These are phyloP conservation scores for Myotis myotis DNA, from an alignment of 2,797 vertebrate genomes.

Conservation along the genomic window DNA sequence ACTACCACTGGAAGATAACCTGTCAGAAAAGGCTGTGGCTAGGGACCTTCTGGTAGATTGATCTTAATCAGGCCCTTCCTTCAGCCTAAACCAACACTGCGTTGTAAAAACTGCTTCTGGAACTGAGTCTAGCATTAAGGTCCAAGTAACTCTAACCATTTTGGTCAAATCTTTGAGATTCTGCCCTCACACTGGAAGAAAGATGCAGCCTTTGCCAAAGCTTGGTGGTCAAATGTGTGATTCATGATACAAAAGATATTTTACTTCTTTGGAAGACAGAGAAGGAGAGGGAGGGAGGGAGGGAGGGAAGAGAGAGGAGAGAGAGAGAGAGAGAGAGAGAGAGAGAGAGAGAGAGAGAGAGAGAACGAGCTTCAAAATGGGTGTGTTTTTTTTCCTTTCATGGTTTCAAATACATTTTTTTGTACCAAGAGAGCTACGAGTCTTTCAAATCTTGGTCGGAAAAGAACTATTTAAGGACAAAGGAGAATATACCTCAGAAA, in stretches of 20 bases:
- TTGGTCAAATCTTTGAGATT: constrained; percentile 9
- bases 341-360: background rate
- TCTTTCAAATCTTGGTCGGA: background rate
- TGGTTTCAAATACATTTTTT: constrained; percentile 54
- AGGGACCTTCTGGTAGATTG: background rate
- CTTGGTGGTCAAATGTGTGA: background rate
- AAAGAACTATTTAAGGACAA: constrained; percentile 45
- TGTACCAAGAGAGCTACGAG: background rate
- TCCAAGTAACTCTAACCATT: constrained; percentile 15
- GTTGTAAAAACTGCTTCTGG: background rate
- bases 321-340: too few species aligned
- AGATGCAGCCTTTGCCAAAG: constrained; percentile 20
- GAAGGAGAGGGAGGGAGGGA: background rate
- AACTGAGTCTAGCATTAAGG: background rate
- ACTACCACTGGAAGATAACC: background rate
- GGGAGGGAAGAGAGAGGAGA: too few species aligned
- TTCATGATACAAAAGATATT: background rate
- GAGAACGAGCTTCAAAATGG: constrained; percentile 23
- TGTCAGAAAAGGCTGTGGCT: background rate
- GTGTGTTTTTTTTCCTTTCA: constrained; percentile 22
- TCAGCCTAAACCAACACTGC: background rate
- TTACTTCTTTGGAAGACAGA: constrained; percentile 47
- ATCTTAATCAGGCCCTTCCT: constrained; percentile 24
- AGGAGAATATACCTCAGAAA: constrained; percentile 12
- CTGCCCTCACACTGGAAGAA: background rate